Base-by-base conservation (phyloP, 1,140 invertebrate genomes). In the Caerostris extrusa region DNA sequence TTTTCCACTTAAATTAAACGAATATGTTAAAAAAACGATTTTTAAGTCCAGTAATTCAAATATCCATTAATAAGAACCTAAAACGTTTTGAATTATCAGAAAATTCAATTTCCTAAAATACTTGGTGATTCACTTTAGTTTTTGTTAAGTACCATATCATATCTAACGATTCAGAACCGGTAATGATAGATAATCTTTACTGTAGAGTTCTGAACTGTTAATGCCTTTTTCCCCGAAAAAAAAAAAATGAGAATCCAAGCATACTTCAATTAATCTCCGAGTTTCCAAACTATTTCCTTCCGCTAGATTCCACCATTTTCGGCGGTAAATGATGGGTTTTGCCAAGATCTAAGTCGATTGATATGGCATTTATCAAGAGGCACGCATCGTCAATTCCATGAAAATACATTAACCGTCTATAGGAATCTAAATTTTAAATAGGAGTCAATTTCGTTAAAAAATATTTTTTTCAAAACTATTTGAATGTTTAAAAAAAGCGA, bases 261-360 rank as follows among this genome's bases (percentile, higher is more conserved):
- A 55, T 14, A 57, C 81, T 83, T 19, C 53, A 83, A 57, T 83
- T 83, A 83, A 83, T 83, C 82, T 83, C 82, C 12, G 55, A n/a
- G 56, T 19, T 57, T 19, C 55, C 14, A 83, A 83, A 83, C 82
- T 17, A 83, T 83, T 57, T 83, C 55, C 82, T 83, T 83, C 53
- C 55, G 55, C 50, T 19, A 19, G 55, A 83, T 56, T 83, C 55
- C 3, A 8, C 82, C n/a, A 57, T 83, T 83, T 83, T 14, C 55
- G 6, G 53, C 55, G 53, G 82, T 83, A 83, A 83, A 83, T 83
- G 82, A 83, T 57, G 53, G 82, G 53, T 57, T 82, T 83, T 56
- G 56, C 17, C 14, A 7, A 57, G 82, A 6, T 55, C 12, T 57
- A n/a, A n/a, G 6, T 19, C 55, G 7, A n/a, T 5, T 55, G 82